Evolutionary conservation across 2,797 vertebrate species (phyloP), one percentile per base, ranked within the genome.

Genomic region (Sebastes iracundus): DNA sequence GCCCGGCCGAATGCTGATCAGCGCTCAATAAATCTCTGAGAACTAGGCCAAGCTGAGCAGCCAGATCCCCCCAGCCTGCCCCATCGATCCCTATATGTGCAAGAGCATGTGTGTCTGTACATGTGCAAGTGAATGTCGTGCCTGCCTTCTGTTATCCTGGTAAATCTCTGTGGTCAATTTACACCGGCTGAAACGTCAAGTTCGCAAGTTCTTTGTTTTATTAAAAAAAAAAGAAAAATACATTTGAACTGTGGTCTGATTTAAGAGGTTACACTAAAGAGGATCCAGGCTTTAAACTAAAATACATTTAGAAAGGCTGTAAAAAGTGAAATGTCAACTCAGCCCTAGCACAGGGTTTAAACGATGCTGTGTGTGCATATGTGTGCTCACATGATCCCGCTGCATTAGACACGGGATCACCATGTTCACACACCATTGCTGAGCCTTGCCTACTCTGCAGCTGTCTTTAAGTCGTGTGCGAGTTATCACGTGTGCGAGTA

Each of bases 1-100:
- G 90, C 79, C 87, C 16, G 74, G 86, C 84, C 90, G 68, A 93
- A 93, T 91, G 91, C 92, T 93, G 91, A 94, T 95, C 92, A 91
- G 90, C 38, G 32, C 85, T 94, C 92, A 88, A 94, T 95, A 94
- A 93, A 93, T 93, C 91, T 94, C 90, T 92, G 93, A 92, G 92
- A 95, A 94, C 90, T 93, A 93, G 93, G 94, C 87, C 93, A 92
- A 88, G 88, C 89, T 79, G 76, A 89, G 88, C 80, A 84, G 87
- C 86, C 83, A 89, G 86, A 93, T 88, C 85, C 83, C 90, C 72
- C 66, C 61, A 71, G 81, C 80, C 77, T 66, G 72, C 56, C 69
- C 75, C 88, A 93, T 94, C 81, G 87, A 95, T 94, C 90, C 80
- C 70, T 68, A 9, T 64, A 56, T 76, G 60, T 73, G 68, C 56